A percentile compares a stretch with the other conserved stretches of the same genome.
These are phyloP conservation scores for Scomber japonicus DNA, from an alignment of 2,113 vertebrate genomes.

Conservation along the genomic window DNA sequence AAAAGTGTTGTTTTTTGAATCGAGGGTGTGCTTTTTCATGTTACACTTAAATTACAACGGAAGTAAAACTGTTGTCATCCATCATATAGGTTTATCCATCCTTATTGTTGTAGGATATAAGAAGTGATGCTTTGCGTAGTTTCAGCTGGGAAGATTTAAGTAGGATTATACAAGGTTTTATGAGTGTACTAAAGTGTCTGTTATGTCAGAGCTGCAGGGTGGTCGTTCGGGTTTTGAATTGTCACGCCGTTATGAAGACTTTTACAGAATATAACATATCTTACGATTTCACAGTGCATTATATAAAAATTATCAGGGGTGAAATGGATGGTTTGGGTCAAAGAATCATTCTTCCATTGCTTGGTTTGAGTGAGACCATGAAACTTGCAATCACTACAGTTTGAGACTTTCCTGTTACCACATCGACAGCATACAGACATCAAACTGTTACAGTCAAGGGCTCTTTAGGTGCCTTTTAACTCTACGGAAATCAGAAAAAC, in stretches of 20 bases:
- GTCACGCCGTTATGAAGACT: constrained; percentile 19
- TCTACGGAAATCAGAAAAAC: constrained; percentile 68
- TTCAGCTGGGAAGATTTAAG: constrained; percentile 8
- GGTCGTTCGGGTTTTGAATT: constrained; percentile 25
- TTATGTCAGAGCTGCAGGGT: constrained; percentile 21
- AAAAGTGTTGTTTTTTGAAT: constrained; percentile 6
- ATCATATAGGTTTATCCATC: not conserved
- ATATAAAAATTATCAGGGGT: constrained; percentile 31
- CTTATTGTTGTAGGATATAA: not conserved
- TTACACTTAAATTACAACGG: not conserved
- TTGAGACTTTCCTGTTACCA: constrained; percentile 48
- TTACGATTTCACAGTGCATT: constrained; percentile 22
- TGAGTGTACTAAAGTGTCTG: constrained; percentile 12
- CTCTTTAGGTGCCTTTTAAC: constrained; percentile 69
- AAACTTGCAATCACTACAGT: constrained; percentile 58
- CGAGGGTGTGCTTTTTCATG: not conserved
- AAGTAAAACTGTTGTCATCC: not conserved
- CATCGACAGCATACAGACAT: constrained; percentile 46
- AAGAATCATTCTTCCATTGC: constrained; percentile 16
- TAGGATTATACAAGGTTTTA: constrained; percentile 12
- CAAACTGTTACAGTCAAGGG: constrained; percentile 68
- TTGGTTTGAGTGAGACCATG: constrained; percentile 32
- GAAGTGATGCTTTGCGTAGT: not conserved
- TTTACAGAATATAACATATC: not conserved
- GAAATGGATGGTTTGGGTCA: constrained; percentile 30